Base-by-base conservation (phyloP, 1,140 invertebrate species). In the Drosophila kohkoa region DNA sequence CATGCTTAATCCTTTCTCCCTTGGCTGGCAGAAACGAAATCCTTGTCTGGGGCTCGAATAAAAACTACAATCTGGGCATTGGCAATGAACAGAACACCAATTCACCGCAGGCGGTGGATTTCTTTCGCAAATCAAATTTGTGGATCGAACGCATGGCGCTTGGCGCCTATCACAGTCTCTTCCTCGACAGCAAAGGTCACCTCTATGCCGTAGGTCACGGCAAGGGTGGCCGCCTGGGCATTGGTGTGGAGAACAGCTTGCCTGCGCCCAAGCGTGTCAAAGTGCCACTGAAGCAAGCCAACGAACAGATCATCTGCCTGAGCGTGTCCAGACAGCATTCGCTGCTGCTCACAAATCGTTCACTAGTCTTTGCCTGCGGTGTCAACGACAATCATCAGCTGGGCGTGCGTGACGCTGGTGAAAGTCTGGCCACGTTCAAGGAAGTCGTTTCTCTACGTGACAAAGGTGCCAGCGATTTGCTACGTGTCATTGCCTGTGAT, bases 201-300 rank as follows among this genome's bases (percentile, higher is more conserved):
- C 94, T 95, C 0, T 96, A 94, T 88, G 93, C 94, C 7, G 96
- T 96, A 92, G 96, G 96, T 0, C 95, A 95, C 93, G 96, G 96
- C 13, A 94, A 94, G 78, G 96, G 96, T 43, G 96, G 96, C 1
- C 90, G 95, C 16, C 92, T 97, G 10, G 96, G 96, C 16, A 83
- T 69, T 57, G 94, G 93, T 0, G 90, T 92, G 59, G 95, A 96
- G 88, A 92, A 93, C 67, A 94, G 94, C 41, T 80, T 93, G 32
- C 81, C 95, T 0, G 91, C 87, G 1, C 96, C 96, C 2, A 93
- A 93, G 72, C 77, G 89, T n/a, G 87, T 94, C 5, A 91, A 91
- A 66, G 89, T 94, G 49, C 88, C 92, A n/a, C 83, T 94, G 0
- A 93, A 94, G 72, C 79, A 93, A 15, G 92, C 81, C 25, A 76